Conservation (phyloP, 2,113 vertebrate genomes). For the Sylvia atricapilla region DNA sequence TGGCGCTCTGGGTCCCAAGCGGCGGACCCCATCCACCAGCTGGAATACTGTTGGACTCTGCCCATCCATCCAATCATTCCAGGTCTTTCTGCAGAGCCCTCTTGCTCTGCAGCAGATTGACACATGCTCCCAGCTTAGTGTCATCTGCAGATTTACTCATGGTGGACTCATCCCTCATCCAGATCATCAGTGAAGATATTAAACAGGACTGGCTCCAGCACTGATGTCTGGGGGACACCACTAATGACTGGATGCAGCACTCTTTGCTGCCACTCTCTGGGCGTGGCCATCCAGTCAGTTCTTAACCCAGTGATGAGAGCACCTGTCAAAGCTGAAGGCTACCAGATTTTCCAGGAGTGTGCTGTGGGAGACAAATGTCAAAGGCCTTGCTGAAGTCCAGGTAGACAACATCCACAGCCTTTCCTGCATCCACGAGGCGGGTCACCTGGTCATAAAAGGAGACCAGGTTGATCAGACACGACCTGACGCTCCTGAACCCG, state of each 20-base stretch:
- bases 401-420: too few species aligned
- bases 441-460: background rate
- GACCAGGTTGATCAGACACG: background rate
- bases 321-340: background rate
- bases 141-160: background rate
- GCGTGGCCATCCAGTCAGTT: background rate
- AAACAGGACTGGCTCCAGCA: background rate
- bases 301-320: background rate
- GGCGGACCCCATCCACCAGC: too few species aligned
- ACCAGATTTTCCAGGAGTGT: too few species aligned
- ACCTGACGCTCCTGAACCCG: background rate
- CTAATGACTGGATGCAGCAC: background rate
- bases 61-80: background rate
- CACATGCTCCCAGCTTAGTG: background rate
- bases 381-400: background rate
- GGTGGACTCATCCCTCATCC: background rate
- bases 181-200: background rate
- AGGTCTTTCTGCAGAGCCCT: background rate
- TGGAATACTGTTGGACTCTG: accelerated
- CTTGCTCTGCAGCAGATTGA: accelerated
- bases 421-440: accelerated
- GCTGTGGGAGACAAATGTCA: background rate
- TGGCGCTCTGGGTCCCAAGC: too few species aligned
- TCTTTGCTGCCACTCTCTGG: accelerated
- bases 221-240: too few species aligned